These are phyloP conservation scores for Minunthozetes semirufus DNA, from an alignment of 2,888 invertebrate genomes.

Conservation along the genomic window DNA sequence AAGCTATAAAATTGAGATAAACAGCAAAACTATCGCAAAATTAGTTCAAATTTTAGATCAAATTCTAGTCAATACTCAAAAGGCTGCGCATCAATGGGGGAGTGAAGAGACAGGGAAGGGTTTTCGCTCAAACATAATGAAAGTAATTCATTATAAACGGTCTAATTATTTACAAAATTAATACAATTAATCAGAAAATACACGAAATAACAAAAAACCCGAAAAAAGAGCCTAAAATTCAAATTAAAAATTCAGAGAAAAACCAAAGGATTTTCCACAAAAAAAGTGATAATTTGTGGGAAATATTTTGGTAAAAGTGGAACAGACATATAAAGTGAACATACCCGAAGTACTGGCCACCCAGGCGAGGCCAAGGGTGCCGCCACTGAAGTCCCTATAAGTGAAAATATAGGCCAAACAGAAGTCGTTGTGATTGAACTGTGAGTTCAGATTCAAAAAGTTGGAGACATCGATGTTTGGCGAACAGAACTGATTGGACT, in stretches of 20 bases:
- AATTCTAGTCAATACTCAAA: background rate
- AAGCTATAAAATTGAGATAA: no score
- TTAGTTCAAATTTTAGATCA: background rate
- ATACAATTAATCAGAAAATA: background rate
- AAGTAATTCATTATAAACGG: slow-evolving; percentile 10
- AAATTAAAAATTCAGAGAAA: no score
- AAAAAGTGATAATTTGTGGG: no score
- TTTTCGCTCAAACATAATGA: background rate
- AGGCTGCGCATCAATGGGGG: background rate
- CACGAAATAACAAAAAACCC: background rate
- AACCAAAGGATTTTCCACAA: no score
- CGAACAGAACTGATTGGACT: slow-evolving; percentile 70
- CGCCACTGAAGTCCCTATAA: slow-evolving; percentile 93
- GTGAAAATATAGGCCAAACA: slow-evolving; percentile 99
- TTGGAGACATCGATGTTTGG: slow-evolving; percentile 98
- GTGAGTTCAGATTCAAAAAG: slow-evolving; percentile 93
- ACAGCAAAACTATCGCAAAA: background rate
- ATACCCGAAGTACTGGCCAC: slow-evolving; percentile 79
- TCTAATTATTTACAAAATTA: background rate
- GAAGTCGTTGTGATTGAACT: slow-evolving; percentile 95
- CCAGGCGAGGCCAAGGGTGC: slow-evolving; percentile 97
- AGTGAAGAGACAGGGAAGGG: no score
- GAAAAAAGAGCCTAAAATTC: no score
- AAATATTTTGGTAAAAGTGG: background rate
- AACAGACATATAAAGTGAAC: background rate